These are phyloP conservation scores for Vanessa cardui DNA, from an alignment of 2,888 invertebrate species.

Conservation along the genomic window DNA sequence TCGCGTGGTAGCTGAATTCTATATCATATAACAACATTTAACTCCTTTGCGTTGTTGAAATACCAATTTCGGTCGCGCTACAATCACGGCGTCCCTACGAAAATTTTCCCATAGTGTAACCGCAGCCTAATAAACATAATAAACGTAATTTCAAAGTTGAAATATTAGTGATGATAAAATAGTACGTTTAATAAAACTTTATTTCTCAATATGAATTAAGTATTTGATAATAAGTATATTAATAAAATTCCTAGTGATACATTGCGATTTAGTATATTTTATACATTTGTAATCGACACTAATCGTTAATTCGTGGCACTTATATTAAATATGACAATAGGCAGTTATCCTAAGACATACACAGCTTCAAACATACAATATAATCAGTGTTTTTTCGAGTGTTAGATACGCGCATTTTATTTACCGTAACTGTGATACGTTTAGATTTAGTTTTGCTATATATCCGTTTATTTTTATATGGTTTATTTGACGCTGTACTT, in stretches of 20 bases:
- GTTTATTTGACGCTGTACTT: constrained; percentile 13
- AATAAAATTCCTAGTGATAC: constrained; percentile 9
- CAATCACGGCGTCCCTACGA: no score
- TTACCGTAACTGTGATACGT: constrained; percentile 76
- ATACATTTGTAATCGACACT: constrained; percentile 21
- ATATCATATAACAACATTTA: no score
- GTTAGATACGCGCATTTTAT: constrained; percentile 63
- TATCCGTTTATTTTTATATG: constrained; percentile 9
- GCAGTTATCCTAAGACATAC: not conserved
- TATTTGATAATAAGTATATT: constrained; percentile 8
- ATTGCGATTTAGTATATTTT: constrained; percentile 21
- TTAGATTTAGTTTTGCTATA: constrained; percentile 49
- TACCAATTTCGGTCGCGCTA: no score
- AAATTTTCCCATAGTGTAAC: no score
- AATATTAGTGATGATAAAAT: no score
- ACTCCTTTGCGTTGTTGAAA: no score
- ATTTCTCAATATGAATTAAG: constrained; percentile 7
- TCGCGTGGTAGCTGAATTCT: no score
- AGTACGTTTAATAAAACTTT: not conserved
- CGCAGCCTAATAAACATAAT: no score
- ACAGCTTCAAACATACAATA: not conserved
- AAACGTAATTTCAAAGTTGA: no score
- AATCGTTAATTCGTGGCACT: not conserved
- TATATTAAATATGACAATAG: not conserved
- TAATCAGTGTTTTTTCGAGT: not conserved